These are phyloP conservation scores for Oncorhynchus masou DNA, from an alignment of 2,113 vertebrate species.

Conservation along the genomic window DNA sequence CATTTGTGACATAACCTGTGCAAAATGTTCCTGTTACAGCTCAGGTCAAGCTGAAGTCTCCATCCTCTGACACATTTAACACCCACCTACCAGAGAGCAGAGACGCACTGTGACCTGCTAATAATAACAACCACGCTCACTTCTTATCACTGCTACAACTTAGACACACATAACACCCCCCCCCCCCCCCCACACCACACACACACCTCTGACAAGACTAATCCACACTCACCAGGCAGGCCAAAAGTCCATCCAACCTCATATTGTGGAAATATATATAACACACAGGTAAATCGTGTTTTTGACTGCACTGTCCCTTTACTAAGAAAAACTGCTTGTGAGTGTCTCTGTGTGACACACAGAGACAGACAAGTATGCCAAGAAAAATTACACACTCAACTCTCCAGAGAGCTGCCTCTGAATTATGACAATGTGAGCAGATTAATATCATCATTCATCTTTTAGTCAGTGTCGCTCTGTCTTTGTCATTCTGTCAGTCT, in stretches of 20 bases:
- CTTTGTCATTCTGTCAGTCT: neutral
- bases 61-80: conserved; percentile 1
- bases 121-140: neutral
- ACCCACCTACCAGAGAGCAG: neutral
- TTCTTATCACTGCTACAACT: conserved; percentile 5
- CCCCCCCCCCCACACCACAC: neutral
- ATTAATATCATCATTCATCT: neutral
- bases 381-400: neutral
- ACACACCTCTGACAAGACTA: neutral
- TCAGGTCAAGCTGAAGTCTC: neutral
- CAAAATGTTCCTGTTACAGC: neutral
- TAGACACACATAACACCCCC: conserved; percentile 10
- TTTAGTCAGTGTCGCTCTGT: neutral
- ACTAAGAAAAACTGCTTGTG: too few relatives aligned
- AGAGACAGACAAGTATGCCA: neutral
- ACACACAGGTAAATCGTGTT: too few relatives aligned
- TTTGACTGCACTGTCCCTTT: too few relatives aligned
- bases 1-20: neutral
- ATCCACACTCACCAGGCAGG: neutral
- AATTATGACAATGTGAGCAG: neutral
- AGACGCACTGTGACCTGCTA: neutral
- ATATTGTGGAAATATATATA: too few relatives aligned
- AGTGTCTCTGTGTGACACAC: neutral
- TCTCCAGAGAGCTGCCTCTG: conserved; percentile 5
- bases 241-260: too few relatives aligned